Evolutionary conservation across 2,888 invertebrate genomes (phyloP).

Genomic region (Drosophila crucigera): DNA sequence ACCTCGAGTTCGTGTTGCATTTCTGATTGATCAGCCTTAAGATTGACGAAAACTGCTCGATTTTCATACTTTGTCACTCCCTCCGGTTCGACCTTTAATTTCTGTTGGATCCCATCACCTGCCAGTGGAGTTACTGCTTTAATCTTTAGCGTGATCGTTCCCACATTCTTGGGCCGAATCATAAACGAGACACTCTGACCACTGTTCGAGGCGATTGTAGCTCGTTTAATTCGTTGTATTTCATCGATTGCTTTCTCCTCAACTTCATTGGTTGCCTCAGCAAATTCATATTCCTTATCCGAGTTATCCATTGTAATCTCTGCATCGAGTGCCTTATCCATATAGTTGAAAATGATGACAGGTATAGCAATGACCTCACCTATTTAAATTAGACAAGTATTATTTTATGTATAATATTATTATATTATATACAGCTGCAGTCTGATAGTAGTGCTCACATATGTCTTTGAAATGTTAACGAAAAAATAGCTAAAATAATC

Average conservation of each 20-base stretch:
- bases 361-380: constrained; percentile 96
- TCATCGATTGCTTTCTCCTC: constrained; percentile 88
- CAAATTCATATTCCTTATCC: constrained; percentile 92
- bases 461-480: no score
- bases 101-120: constrained; percentile 92
- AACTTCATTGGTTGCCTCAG: constrained; percentile 91
- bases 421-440: not conserved
- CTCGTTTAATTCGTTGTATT: constrained; percentile 78
- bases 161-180: constrained; percentile 91
- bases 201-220: constrained; percentile 89
- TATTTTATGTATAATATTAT: not conserved
- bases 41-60: constrained; percentile 90
- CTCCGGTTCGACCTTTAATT: constrained; percentile 92
- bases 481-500: not conserved
- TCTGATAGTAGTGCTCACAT: not conserved
- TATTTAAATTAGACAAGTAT: constrained; percentile 45
- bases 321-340: constrained; percentile 91
- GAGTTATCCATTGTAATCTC: constrained; percentile 94
- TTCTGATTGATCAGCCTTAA: constrained; percentile 86
- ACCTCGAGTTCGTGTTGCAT: constrained; percentile 89
- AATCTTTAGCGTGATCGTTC: constrained; percentile 90
- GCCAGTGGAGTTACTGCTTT: constrained; percentile 90
- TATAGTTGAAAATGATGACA: constrained; percentile 94
- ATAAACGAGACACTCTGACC: constrained; percentile 94
- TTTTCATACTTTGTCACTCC: constrained; percentile 91